Evolutionary conservation across 92 coral and sea anemone species (phyloP).

Genomic region (Plumapathes pennacea): DNA sequence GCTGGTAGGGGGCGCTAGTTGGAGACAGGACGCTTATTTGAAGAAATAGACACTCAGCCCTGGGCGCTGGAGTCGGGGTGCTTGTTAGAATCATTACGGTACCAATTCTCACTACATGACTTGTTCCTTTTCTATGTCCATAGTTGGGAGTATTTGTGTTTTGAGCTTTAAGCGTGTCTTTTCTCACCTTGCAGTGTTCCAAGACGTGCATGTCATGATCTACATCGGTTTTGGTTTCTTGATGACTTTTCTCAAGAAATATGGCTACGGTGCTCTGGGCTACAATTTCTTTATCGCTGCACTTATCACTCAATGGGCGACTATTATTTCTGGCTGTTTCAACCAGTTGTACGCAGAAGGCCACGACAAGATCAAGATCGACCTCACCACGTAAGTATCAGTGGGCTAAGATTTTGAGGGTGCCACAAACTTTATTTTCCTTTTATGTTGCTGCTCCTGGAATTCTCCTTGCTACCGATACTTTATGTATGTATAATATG

Average conservation of each 20-base stretch:
- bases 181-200: constrained; percentile 53
- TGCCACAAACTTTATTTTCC: too few relatives aligned
- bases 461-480: not conserved
- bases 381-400: constrained; percentile 47
- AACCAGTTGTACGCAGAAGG: constrained; percentile 58
- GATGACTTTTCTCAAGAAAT: constrained; percentile 70
- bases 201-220: constrained; percentile 80
- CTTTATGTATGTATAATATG: not conserved
- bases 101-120: too few relatives aligned
- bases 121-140: too few relatives aligned
- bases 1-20: too few relatives aligned
- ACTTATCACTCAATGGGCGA: constrained; percentile 59
- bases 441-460: not conserved
- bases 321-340: constrained; percentile 59
- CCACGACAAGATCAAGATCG: constrained; percentile 29
- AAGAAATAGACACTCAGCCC: too few relatives aligned
- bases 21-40: too few relatives aligned
- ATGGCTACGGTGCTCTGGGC: constrained; percentile 66
- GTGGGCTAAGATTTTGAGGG: too few relatives aligned
- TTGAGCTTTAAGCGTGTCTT: too few relatives aligned
- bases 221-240: constrained; percentile 77
- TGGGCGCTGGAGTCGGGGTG: too few relatives aligned
- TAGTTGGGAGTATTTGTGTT: too few relatives aligned
- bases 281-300: constrained; percentile 72
- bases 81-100: too few relatives aligned